These are phyloP conservation scores for Phrynocephalus vlangalii DNA, from an alignment of 2,797 vertebrate genomes.

Conservation along the genomic window DNA sequence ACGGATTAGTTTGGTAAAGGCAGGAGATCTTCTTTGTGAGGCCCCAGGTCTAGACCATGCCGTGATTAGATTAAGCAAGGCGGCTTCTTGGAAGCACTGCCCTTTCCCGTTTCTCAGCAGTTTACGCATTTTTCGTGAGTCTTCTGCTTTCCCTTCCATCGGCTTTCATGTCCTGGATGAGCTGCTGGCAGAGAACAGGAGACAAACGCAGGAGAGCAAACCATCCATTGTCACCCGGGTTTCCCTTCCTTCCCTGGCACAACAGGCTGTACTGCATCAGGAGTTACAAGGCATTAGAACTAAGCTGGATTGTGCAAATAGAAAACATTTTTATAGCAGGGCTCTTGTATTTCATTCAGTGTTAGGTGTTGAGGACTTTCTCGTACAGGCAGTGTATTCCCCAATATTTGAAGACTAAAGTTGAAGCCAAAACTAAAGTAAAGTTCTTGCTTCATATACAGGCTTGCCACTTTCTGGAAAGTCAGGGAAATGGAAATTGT, in stretches of 20 bases:
- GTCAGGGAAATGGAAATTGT: no score
- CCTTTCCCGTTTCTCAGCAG: no score
- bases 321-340: neutral
- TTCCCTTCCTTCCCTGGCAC: neutral
- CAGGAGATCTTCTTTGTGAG: neutral
- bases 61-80: no score
- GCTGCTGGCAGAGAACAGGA: neutral
- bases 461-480: neutral
- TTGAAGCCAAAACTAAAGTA: neutral
- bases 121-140: neutral
- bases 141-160: neutral
- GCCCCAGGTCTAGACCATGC: neutral
- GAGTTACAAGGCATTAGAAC: neutral
- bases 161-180: neutral
- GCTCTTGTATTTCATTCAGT: neutral
- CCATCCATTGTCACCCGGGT: neutral
- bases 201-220: neutral
- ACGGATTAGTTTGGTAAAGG: neutral
- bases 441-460: neutral
- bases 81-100: neutral
- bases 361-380: neutral
- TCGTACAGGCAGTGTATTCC: neutral
- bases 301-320: neutral
- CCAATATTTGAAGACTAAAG: neutral
- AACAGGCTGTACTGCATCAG: neutral